A percentile compares a stretch with the other conserved stretches of the same genome.
Conservation (phyloP, 2,113 vertebrate species). For the Elanus axillaris region DNA sequence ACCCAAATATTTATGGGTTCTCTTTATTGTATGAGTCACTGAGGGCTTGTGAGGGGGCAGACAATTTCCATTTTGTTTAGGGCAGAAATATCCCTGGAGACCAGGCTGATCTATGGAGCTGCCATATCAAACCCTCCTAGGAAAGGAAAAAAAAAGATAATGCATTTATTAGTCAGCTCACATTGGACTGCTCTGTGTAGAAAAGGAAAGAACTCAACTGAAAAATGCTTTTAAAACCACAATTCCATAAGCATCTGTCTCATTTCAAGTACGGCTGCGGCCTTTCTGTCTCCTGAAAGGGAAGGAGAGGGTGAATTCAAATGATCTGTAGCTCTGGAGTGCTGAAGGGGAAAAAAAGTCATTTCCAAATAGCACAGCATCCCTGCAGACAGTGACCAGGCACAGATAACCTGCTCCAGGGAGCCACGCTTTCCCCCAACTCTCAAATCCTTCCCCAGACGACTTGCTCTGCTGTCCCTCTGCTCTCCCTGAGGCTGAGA, state of each 20-base stretch:
- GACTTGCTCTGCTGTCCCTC: not conserved
- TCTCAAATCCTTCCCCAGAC: not conserved
- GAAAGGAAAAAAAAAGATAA: slow-evolving; percentile 43
- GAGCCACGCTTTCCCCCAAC: not conserved
- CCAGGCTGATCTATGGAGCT: slow-evolving; percentile 60
- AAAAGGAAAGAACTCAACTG: slow-evolving; percentile 61
- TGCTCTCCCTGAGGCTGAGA: not conserved
- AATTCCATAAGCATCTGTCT: slow-evolving; percentile 66
- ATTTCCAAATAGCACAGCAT: slow-evolving; percentile 7
- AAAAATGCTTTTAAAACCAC: slow-evolving; percentile 65
- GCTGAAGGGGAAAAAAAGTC: slow-evolving; percentile 22
- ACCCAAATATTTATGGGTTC: slow-evolving; percentile 59
- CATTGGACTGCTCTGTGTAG: slow-evolving; percentile 49
- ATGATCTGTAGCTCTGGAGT: slow-evolving; percentile 45
- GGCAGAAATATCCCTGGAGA: slow-evolving; percentile 51
- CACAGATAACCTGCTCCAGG: slow-evolving; percentile 7
- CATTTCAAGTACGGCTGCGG: slow-evolving; percentile 57
- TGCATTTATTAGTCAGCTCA: slow-evolving; percentile 68
- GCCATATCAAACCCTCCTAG: slow-evolving; percentile 55
- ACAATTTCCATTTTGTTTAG: slow-evolving; percentile 65
- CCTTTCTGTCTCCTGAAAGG: slow-evolving; percentile 57
- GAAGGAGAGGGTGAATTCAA: slow-evolving; percentile 55
- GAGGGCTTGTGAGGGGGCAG: slow-evolving; percentile 60
- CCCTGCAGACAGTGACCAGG: slow-evolving; percentile 18
- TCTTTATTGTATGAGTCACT: slow-evolving; percentile 64